Conservation (phyloP, 1,140 invertebrate species). For the Drosophila biarmipes region DNA sequence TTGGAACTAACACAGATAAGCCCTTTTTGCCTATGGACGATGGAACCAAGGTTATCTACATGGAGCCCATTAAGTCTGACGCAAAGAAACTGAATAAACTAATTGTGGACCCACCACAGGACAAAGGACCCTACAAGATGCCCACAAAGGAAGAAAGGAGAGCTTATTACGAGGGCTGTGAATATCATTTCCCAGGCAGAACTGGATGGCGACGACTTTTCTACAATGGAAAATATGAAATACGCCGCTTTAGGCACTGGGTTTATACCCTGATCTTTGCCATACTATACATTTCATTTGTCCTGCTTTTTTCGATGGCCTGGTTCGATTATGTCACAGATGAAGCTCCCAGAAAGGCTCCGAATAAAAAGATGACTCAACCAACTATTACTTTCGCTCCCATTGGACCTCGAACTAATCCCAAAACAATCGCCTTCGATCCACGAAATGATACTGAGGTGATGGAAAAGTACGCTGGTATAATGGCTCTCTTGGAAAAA, state of each 20-base stretch:
- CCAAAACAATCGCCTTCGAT: conserved; percentile 22
- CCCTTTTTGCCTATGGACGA: background rate
- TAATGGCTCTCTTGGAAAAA: conserved; percentile 5
- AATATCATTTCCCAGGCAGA: conserved; percentile 51
- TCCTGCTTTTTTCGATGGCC: conserved; percentile 10
- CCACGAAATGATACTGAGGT: conserved; percentile 10
- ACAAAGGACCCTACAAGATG: conserved; percentile 8
- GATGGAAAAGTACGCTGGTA: background rate
- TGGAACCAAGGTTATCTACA: background rate
- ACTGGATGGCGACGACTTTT: conserved; percentile 12
- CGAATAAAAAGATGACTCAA: conserved; percentile 4
- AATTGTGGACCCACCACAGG: background rate
- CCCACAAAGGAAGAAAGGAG: background rate
- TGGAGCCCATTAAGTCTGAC: background rate
- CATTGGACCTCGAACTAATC: background rate
- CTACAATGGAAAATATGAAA: conserved; percentile 6
- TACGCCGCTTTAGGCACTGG: conserved; percentile 11
- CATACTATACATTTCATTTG: background rate
- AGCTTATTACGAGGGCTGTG: conserved; percentile 23
- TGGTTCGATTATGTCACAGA: conserved; percentile 22
- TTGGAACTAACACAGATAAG: conserved; percentile 1
- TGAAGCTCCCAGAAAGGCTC: background rate
- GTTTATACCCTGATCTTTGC: conserved; percentile 9
- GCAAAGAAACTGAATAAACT: background rate
- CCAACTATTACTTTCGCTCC: conserved; percentile 40